Conservation (phyloP, 35 echinoderm and acorn worm genomes). For the Eucidaris tribuloides region DNA sequence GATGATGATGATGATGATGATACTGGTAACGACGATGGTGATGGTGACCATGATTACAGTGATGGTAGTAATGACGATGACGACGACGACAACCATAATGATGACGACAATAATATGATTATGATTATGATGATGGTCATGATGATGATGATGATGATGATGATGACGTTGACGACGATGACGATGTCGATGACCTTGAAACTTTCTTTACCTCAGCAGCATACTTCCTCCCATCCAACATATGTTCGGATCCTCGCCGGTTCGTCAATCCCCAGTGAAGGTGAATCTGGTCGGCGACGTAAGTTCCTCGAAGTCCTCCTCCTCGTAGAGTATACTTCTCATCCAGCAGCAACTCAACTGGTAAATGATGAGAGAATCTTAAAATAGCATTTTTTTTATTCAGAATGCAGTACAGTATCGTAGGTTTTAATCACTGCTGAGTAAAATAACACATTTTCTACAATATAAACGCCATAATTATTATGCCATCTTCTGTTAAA, state of each 20-base stretch:
- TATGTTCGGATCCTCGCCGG: conserved; percentile 61
- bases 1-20: background rate
- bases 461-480: no score
- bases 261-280: conserved; percentile 62
- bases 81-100: background rate
- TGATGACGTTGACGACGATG: no score
- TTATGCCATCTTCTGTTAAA: no score
- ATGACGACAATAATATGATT: background rate
- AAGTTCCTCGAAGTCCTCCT: conserved; percentile 38
- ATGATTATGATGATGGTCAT: no score
- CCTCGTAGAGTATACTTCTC: conserved; percentile 36
- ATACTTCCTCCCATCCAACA: conserved; percentile 24
- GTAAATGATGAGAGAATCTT: no score
- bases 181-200: background rate
- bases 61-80: background rate
- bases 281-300: conserved; percentile 62
- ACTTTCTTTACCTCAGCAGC: conserved; percentile 71
- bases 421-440: no score
- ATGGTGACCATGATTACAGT: background rate
- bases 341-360: background rate
- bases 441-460: no score
- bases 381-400: no score
- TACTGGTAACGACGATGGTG: background rate
- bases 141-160: background rate
- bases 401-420: no score